These are phyloP conservation scores for Himantopus leucocephalus DNA, from an alignment of 2,113 vertebrate genomes.

Conservation along the genomic window DNA sequence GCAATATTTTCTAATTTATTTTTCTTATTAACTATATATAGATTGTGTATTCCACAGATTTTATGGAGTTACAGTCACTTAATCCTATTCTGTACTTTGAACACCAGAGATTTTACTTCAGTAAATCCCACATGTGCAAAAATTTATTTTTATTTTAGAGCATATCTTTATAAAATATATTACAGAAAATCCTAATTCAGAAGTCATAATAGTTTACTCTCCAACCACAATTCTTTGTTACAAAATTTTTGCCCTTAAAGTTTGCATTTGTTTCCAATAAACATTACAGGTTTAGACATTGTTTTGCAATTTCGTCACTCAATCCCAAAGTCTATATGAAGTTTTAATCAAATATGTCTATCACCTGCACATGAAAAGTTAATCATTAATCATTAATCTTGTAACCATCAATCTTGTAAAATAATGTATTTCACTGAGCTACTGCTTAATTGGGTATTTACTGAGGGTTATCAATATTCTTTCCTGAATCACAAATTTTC, in stretches of 20 bases:
- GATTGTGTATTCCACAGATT: not conserved
- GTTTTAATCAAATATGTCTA: not conserved
- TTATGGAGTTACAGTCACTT: not conserved
- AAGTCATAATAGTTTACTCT: not conserved
- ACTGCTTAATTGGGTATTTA: not conserved
- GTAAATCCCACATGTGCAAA: not conserved
- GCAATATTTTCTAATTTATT: not conserved
- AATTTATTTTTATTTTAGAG: not conserved
- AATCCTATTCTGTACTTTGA: not conserved
- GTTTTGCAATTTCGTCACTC: not conserved
- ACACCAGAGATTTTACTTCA: not conserved
- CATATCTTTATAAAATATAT: not conserved
- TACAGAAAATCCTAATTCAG: not conserved
- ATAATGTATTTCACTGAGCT: not conserved
- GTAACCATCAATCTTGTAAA: not conserved
- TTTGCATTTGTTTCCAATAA: not conserved
- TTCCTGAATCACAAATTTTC: not conserved
- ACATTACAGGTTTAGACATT: not conserved
- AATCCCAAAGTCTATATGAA: not conserved
- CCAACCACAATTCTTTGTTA: not conserved
- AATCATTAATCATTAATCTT: not conserved
- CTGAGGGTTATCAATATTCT: not conserved
- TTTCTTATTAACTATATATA: not conserved
- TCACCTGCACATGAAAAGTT: not conserved
- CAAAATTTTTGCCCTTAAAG: not conserved